Conservation (phyloP, 2,888 invertebrate genomes). For the Cylloceria caligata region DNA sequence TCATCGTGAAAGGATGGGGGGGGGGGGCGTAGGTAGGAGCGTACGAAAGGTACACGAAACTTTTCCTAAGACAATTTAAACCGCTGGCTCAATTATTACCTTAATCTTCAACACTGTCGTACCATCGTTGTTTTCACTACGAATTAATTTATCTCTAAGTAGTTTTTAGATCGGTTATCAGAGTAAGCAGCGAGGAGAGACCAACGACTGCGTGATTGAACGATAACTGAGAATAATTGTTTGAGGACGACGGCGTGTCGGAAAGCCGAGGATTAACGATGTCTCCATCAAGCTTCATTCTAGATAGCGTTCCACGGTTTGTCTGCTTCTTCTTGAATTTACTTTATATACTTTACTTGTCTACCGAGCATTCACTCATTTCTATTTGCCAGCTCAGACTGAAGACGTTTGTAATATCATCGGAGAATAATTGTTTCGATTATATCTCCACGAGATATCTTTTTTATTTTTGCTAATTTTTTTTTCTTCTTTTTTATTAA, state of each 20-base stretch:
- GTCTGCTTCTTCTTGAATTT: constrained; percentile 46
- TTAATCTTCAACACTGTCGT: constrained; percentile 42
- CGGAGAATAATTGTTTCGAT: constrained; percentile 35
- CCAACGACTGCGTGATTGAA: constrained; percentile 6
- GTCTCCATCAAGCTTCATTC: neutral
- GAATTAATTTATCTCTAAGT: constrained; percentile 37
- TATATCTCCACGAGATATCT: constrained; percentile 30
- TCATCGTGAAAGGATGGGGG: constrained; percentile 53
- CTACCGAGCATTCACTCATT: constrained; percentile 4
- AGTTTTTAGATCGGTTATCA: constrained; percentile 22
- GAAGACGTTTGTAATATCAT: constrained; percentile 31
- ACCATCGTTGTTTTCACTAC: constrained; percentile 62
- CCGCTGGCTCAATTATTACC: constrained; percentile 58
- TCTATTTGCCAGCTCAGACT: constrained; percentile 20
- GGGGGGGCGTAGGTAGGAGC: neutral
- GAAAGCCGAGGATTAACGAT: neutral
- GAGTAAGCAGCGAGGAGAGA: constrained; percentile 7
- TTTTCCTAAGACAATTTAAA: constrained; percentile 48
- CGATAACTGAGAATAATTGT: constrained; percentile 37
- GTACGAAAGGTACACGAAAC: constrained; percentile 33
- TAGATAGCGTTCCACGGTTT: constrained; percentile 36
- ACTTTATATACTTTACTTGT: neutral
- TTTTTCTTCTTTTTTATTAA: constrained; percentile 27
- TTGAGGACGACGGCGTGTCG: constrained; percentile 10
- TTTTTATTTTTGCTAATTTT: constrained; percentile 2